These are phyloP conservation scores for Seira ritae DNA, from an alignment of 2,888 invertebrate genomes.

Conservation along the genomic window DNA sequence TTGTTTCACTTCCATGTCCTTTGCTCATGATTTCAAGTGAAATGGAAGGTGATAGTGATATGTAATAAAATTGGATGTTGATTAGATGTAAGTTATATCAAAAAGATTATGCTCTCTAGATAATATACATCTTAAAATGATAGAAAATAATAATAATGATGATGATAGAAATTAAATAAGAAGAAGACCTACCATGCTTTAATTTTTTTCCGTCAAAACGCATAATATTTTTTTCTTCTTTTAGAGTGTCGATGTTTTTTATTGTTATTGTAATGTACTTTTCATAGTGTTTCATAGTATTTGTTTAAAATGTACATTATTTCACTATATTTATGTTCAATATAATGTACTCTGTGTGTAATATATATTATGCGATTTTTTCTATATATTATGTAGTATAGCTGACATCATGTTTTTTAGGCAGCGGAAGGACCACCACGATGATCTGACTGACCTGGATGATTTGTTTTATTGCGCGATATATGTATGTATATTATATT, in stretches of 20 bases:
- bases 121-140: too few species aligned
- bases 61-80: too few species aligned
- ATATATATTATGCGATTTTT: conserved; percentile 5
- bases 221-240: not conserved
- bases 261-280: not conserved
- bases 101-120: too few species aligned
- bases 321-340: conserved; percentile 37
- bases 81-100: too few species aligned
- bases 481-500: conserved; percentile 17
- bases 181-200: too few species aligned
- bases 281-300: not conserved
- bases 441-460: conserved; percentile 9
- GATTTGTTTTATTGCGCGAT: not conserved
- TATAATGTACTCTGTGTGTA: conserved; percentile 35
- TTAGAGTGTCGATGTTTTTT: not conserved
- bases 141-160: too few species aligned
- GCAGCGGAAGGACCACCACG: not conserved
- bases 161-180: too few species aligned
- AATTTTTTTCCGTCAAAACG: too few species aligned
- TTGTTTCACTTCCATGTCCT: conserved; percentile 5
- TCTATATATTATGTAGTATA: not conserved
- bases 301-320: not conserved
- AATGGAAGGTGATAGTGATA: conserved; percentile 3
- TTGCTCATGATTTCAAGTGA: conserved; percentile 1
- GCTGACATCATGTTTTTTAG: too few species aligned